Conservation (phyloP, 2,797 vertebrate species). For the Psittacula echo region DNA sequence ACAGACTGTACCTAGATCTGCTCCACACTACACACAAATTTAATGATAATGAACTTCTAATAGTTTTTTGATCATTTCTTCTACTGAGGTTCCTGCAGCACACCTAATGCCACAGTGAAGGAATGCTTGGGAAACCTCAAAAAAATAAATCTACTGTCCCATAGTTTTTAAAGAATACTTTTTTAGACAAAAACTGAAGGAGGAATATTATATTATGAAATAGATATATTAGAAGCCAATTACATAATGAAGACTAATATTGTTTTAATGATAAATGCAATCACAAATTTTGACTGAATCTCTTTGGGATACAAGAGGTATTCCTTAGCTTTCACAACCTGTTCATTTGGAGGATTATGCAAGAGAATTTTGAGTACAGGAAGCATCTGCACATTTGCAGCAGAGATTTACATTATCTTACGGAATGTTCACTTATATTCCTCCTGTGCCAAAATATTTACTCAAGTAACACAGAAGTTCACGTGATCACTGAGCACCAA, state of each 20-base stretch:
- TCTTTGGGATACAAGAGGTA: background rate
- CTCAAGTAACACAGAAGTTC: background rate
- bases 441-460: background rate
- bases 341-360: background rate
- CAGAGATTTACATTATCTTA: background rate
- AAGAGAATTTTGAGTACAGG: background rate
- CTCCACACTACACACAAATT: background rate
- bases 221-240: background rate
- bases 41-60: background rate
- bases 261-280: background rate
- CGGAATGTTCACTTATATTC: background rate
- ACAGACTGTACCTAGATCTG: background rate
- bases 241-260: background rate
- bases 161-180: background rate
- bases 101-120: background rate
- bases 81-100: background rate
- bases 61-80: background rate
- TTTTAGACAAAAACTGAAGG: background rate
- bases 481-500: background rate
- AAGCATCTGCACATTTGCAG: background rate
- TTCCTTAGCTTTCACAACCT: background rate
- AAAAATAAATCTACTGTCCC: background rate
- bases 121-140: background rate
- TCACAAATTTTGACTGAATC: background rate
- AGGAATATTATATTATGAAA: background rate